Evolutionary conservation across 2,113 vertebrate genomes (phyloP).

Genomic region (Phycodurus eques): DNA sequence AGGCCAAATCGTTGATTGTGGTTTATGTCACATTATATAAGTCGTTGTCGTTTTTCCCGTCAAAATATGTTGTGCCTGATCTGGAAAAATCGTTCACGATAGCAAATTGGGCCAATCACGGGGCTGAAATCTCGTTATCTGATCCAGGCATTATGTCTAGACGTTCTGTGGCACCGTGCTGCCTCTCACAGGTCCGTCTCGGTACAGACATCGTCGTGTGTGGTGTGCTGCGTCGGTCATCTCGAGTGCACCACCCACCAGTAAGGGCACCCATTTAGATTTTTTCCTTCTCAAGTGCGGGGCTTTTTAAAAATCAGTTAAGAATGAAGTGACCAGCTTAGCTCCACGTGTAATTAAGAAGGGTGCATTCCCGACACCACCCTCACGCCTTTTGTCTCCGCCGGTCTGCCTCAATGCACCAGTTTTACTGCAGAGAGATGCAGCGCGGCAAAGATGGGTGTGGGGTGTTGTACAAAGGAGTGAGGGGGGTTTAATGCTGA

Average conservation of each 20-base stretch:
- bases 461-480: constrained; percentile 11
- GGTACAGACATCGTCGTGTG: not conserved
- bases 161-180: too few relatives aligned
- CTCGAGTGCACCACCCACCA: not conserved
- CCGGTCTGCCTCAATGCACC: constrained; percentile 71
- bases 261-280: not conserved
- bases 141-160: too few relatives aligned
- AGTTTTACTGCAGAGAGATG: constrained; percentile 73
- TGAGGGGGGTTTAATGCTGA: constrained; percentile 50
- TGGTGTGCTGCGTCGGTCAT: not conserved
- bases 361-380: constrained; percentile 16
- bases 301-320: not conserved
- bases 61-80: too few relatives aligned
- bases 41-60: too few relatives aligned
- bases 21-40: too few relatives aligned
- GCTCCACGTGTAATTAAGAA: not conserved
- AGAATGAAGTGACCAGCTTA: not conserved
- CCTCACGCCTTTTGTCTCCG: constrained; percentile 34
- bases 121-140: too few relatives aligned
- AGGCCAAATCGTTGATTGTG: too few relatives aligned
- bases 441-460: constrained; percentile 55
- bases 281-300: not conserved
- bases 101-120: too few relatives aligned
- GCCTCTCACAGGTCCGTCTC: too few relatives aligned
- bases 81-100: too few relatives aligned